phyloP scores from a whole-genome alignment of 1,140 invertebrate species.

The Psilanteris sp. region DNA sequence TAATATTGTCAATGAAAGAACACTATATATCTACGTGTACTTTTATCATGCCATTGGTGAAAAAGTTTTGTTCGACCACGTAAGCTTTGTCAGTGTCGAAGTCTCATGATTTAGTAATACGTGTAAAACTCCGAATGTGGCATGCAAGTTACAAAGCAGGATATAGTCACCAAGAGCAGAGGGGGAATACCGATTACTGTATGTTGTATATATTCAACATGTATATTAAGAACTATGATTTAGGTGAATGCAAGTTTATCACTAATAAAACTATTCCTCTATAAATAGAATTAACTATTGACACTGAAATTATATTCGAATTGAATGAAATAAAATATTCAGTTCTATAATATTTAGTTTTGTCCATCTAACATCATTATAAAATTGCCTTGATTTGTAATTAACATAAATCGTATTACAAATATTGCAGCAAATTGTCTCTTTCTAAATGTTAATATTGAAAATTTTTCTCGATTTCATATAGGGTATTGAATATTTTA shows the following conservation, averaged over 20 bases:
- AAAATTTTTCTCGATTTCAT: no score
- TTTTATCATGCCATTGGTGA: constrained; percentile 51
- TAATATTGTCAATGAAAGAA: constrained; percentile 28
- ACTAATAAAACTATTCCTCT: constrained; percentile 26
- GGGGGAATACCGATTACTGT: no score
- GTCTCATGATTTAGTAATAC: constrained; percentile 64
- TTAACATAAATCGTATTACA: no score
- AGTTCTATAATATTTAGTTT: no score
- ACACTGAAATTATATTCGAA: constrained; percentile 14
- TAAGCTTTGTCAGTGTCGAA: constrained; percentile 59
- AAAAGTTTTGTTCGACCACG: constrained; percentile 64
- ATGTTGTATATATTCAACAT: no score
- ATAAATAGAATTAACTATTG: constrained; percentile 32
- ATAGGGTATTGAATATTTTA: no score
- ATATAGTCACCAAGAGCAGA: constrained; percentile 1
- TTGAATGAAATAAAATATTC: constrained; percentile 26
- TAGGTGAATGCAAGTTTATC: constrained; percentile 50
- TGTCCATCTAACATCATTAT: no score
- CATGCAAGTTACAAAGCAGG: constrained; percentile 58
- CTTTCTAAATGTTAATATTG: no score
- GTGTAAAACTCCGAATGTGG: constrained; percentile 58
- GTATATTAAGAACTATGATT: constrained; percentile 52
- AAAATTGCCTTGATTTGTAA: no score
- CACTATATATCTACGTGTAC: constrained; percentile 32
- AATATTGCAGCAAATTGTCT: no score